A percentile compares a stretch with the other conserved stretches of the same genome.
Conservation (phyloP, 2,888 invertebrate genomes). For the Phoenoteleia sp. region DNA sequence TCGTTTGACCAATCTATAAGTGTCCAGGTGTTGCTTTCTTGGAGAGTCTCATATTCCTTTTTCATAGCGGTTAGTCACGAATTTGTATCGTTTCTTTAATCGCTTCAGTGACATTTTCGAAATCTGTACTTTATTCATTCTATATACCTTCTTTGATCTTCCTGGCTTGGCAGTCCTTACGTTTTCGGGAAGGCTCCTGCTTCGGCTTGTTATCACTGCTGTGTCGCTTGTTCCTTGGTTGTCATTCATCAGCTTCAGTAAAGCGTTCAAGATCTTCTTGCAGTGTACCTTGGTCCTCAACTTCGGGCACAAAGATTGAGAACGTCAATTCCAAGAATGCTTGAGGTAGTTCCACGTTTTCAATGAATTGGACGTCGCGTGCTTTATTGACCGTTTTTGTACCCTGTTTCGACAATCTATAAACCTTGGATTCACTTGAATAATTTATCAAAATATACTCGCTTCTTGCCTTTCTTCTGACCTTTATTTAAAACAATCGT, state of each 20-base stretch:
- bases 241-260: neutral
- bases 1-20: conserved; percentile 53
- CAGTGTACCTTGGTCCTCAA: neutral
- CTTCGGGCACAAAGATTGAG: neutral
- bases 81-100: conserved; percentile 11
- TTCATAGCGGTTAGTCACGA: conserved; percentile 66
- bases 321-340: neutral
- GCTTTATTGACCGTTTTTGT: conserved; percentile 10
- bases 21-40: conserved; percentile 66
- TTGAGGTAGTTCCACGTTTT: neutral
- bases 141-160: conserved; percentile 12
- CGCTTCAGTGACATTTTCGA: neutral
- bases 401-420: too few relatives aligned
- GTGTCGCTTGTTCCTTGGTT: neutral
- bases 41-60: conserved; percentile 61
- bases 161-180: conserved; percentile 5
- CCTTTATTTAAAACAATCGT: too few relatives aligned
- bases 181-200: conserved; percentile 4
- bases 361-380: conserved; percentile 27
- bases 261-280: neutral
- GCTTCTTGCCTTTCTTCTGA: too few relatives aligned
- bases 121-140: neutral
- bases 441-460: too few relatives aligned
- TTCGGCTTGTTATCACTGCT: neutral
- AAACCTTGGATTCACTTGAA: too few relatives aligned